Evolutionary conservation across 2,113 vertebrate species (phyloP), one percentile per base, ranked within the genome.

Genomic region (Bombycilla garrulus): DNA sequence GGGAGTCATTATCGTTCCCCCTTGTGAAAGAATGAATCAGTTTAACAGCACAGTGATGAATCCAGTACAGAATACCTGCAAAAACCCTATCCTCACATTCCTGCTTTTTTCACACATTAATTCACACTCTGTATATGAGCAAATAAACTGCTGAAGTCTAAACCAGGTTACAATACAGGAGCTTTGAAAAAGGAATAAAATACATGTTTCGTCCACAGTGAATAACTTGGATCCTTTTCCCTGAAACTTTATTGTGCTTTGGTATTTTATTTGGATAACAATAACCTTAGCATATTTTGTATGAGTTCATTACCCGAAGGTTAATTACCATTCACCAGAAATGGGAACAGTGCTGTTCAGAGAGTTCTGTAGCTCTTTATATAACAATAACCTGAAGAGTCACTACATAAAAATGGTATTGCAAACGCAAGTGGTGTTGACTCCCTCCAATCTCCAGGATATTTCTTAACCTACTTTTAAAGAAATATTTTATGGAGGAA

Each of bases 321-420:
- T 90, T 85, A 93, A 96, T 92, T 93, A 57, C 40, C 36, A 69
- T 35, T 84, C 81, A 87, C 25, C 40, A 91, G 73, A 79, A 92
- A 71, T 4, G 5, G 25, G 29, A 93, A 69, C 48, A 31, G 25
- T 69, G 45, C n/a, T 92, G 44, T 74, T 86, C 77, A 81, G 84
- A 38, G 53, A 79, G 48, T 66, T 93, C 81, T 81, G 18, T 76
- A 85, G 77, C 69, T 89, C 56, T 87, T 23, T 71, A 7, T 24
- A 25, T 56, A 74, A 35, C 61, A 81, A 78, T 81, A 96, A 74
- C 16, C 54, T 66, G 38, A 92, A 93, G 31, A 95, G 29, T 35
- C 42, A 80, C 78, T 82, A 42, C 26, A 36, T 40, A 42, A 88
- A 90, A 93, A 93, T 62, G 16, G 16, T 35, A 88, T 62, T 88